Base-by-base conservation (phyloP, 2,797 vertebrate genomes). In the Danio kyathit region DNA sequence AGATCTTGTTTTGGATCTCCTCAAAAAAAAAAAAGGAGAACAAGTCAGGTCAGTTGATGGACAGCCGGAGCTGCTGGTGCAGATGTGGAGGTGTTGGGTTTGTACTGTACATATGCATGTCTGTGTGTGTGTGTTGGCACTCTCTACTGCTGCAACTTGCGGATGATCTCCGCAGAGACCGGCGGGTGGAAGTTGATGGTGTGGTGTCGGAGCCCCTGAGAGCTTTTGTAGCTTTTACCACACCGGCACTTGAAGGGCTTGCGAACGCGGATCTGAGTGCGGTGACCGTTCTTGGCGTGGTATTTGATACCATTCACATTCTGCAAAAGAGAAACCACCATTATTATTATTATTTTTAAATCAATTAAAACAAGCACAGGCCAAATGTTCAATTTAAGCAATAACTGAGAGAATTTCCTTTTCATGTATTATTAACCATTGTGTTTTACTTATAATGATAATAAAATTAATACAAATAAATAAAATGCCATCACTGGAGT, bases 231-330 rank as follows among this genome's bases (percentile, higher is more conserved):
- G 94, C 97, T 99, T 95, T 99, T 99, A 76, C 98, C 97, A 81
- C 98, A 99, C 77, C 97, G 97, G 90, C 98, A 99, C 90, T 99
- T 99, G 90, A 98, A 99, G 75, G 97, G 96, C 92, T 99, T 99
- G 87, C 96, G 96, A 84, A 99, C 97, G 11, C 97, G 96, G 88
- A 99, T 97, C 92, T 99, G 97, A 38, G 96, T 97, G 88, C 98
- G 94, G 94, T 99, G 97, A 87, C 97, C 98, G 12, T 99, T 99
- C 95, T 99, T 99, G 89, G 97, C 98, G 0, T 99, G 97, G 94
- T 99, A 99, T 91, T 99, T 99, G 82, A 99, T 99, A 86, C 97
- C 97, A 3, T 99, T 99, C 90, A 99, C 98, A 92, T 99, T 99
- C 98, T 99, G 95, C 19, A 66, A 83, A 80, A 6, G 13, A 83